Evolutionary conservation across 2,797 vertebrate genomes (phyloP).

Genomic region (Cynopterus sphinx): DNA sequence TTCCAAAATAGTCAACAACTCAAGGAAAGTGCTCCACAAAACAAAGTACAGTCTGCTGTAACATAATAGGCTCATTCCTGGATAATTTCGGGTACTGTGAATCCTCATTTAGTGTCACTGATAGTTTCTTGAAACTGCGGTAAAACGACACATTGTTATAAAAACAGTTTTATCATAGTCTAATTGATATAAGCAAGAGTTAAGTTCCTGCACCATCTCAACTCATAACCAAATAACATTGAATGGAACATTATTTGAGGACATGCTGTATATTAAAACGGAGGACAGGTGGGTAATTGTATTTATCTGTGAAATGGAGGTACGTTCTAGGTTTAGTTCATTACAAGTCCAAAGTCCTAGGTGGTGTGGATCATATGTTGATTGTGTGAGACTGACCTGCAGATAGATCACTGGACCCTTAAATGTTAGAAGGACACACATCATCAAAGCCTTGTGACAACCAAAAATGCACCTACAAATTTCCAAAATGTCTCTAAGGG

Average conservation of each 20-base stretch:
- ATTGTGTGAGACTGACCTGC: background rate
- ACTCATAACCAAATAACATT: background rate
- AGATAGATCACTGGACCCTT: background rate
- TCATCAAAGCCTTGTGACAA: background rate
- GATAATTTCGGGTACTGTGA: background rate
- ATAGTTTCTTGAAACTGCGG: background rate
- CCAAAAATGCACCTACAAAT: conserved; percentile 22
- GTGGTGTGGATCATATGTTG: background rate
- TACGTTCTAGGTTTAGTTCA: conserved; percentile 28
- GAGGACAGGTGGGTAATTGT: background rate
- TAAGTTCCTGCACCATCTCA: background rate
- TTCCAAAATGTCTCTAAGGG: conserved; percentile 51
- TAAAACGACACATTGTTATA: background rate
- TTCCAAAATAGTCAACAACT: background rate
- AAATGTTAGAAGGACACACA: background rate
- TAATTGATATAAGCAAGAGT: background rate
- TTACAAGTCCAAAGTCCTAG: conserved; percentile 25
- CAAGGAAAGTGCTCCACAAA: conserved; percentile 37
- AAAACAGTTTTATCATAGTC: background rate
- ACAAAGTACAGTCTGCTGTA: conserved; percentile 15
- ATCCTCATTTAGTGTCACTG: background rate
- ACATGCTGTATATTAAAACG: background rate
- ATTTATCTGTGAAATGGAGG: conserved; percentile 45
- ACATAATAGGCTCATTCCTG: conserved; percentile 25
- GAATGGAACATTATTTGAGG: background rate